A percentile compares a stretch with the other conserved stretches of the same genome.
phyloP scores from a whole-genome alignment of 2,888 invertebrate species.

The Pyralis farinalis region DNA sequence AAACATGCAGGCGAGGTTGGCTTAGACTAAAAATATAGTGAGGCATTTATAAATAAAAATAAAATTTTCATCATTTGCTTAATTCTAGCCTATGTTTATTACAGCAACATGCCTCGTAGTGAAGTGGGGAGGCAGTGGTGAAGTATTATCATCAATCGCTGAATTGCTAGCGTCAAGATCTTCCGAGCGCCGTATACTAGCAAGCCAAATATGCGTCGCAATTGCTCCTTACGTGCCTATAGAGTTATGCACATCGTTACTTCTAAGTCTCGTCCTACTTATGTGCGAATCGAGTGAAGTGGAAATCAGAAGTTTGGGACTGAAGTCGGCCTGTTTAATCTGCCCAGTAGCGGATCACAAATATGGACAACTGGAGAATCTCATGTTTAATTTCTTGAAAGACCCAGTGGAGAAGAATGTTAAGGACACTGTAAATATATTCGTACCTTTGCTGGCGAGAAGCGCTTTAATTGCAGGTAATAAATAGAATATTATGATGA shows the following conservation, averaged over 20 bases:
- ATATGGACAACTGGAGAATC: conserved; percentile 62
- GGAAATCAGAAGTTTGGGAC: conserved; percentile 58
- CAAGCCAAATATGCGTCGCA: conserved; percentile 67
- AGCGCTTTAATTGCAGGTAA: conserved; percentile 44
- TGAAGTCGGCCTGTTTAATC: conserved; percentile 63
- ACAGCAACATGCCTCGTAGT: conserved; percentile 68
- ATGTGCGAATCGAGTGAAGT: conserved; percentile 73
- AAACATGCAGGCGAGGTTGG: too few relatives aligned
- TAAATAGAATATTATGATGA: too few relatives aligned
- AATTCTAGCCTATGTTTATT: conserved; percentile 14
- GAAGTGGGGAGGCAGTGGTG: conserved; percentile 73
- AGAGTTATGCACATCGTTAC: conserved; percentile 67
- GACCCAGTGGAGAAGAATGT: conserved; percentile 63
- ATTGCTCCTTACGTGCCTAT: conserved; percentile 69
- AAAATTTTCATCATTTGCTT: too few relatives aligned
- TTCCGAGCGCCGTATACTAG: conserved; percentile 54
- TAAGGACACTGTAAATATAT: conserved; percentile 59
- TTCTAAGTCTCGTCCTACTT: conserved; percentile 64
- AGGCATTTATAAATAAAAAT: too few relatives aligned
- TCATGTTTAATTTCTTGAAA: conserved; percentile 65
- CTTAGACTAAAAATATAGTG: too few relatives aligned
- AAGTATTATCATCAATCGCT: conserved; percentile 65
- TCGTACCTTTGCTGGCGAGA: conserved; percentile 65
- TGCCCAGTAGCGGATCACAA: conserved; percentile 69
- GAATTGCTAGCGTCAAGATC: conserved; percentile 62